Evolutionary conservation across 2,113 vertebrate species (phyloP).

Genomic region (Chinchilla lanigera): DNA sequence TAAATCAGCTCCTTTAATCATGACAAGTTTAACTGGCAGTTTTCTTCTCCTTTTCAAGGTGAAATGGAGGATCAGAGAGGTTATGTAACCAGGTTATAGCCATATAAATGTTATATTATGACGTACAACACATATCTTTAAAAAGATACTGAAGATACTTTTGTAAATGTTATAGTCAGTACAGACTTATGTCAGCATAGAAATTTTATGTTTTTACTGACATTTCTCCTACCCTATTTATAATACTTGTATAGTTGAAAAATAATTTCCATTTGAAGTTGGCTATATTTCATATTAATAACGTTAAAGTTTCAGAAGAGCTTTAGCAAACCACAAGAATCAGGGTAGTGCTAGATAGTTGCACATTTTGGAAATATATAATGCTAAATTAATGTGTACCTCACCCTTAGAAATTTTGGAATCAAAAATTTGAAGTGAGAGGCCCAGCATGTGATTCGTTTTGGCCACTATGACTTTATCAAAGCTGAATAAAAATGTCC

Average conservation of each 20-base stretch:
- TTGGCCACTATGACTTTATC: background rate
- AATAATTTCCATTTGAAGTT: background rate
- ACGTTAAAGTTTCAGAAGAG: background rate
- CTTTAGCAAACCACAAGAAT: background rate
- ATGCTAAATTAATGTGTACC: background rate
- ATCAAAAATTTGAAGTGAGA: background rate
- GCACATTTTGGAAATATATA: background rate
- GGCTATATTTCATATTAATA: background rate
- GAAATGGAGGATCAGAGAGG: background rate
- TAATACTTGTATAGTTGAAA: slow-evolving; percentile 25
- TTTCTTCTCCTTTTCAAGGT: slow-evolving; percentile 25
- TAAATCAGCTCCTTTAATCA: background rate
- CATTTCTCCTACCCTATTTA: background rate
- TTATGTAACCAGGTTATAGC: background rate
- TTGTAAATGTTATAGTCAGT: background rate
- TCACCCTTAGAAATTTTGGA: background rate
- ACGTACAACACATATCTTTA: background rate
- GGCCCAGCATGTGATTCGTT: background rate
- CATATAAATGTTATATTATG: background rate
- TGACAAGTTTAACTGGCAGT: background rate
- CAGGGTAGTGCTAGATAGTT: background rate
- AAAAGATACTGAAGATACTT: background rate
- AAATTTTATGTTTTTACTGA: background rate
- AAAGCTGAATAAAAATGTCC: background rate
- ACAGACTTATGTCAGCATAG: background rate